Percentiles rank a stretch among this genome's conserved stretches.
Conservation (phyloP, 2,113 vertebrate species). For the Gnathonemus longibarbis region DNA sequence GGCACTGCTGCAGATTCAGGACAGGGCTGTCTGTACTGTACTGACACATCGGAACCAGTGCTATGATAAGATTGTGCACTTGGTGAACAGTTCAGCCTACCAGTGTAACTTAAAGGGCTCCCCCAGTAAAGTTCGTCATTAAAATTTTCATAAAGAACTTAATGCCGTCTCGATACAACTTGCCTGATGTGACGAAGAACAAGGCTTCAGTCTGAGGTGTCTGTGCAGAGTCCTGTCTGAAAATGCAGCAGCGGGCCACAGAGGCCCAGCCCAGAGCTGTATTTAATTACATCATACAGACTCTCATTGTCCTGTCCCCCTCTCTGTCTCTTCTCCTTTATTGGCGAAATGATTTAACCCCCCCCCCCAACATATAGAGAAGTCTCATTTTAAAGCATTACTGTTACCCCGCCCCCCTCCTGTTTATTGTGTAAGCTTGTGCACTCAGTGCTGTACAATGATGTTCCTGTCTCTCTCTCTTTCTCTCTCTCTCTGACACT, state of each 20-base stretch:
- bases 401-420: neutral
- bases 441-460: conserved; percentile 5
- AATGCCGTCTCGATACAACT: neutral
- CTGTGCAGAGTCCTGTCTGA: neutral
- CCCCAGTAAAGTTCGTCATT: neutral
- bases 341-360: neutral
- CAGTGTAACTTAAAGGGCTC: neutral
- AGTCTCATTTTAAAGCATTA: neutral
- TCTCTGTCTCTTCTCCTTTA: conserved; percentile 21
- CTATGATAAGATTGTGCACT: neutral
- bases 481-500: conserved; percentile 33
- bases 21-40: neutral
- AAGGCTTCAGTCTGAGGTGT: neutral
- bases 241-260: neutral
- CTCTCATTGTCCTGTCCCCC: conserved; percentile 4
- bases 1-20: conserved; percentile 17
- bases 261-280: conserved; percentile 32
- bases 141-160: neutral
- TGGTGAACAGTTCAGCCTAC: neutral
- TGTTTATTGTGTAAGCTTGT: conserved; percentile 1
- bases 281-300: conserved; percentile 35
- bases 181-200: neutral
- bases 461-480: conserved; percentile 22
- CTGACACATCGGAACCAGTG: neutral
- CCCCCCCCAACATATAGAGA: neutral